Conservation (phyloP, 2,888 invertebrate species). For the Diabrotica balteata region DNA sequence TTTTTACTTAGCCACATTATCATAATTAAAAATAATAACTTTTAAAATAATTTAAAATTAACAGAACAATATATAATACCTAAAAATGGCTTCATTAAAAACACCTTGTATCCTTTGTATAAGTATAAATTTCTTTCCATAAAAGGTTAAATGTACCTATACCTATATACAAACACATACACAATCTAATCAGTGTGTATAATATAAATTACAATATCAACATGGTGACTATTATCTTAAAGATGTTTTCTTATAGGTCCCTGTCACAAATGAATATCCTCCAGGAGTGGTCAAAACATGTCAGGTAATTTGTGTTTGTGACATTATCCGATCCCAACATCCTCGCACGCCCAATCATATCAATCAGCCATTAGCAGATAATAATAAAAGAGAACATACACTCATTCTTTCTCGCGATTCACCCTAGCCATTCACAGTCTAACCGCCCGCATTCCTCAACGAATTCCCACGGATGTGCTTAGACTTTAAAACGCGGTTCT, state of each 20-base stretch:
- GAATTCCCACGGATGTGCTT: not conserved
- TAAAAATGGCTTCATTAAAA: too few relatives aligned
- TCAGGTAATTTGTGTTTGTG: conserved; percentile 38
- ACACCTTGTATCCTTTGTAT: too few relatives aligned
- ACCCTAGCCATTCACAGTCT: not conserved
- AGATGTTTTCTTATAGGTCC: conserved; percentile 25
- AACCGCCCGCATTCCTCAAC: not conserved
- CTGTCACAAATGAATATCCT: conserved; percentile 23
- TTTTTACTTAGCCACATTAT: too few relatives aligned
- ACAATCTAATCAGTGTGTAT: too few relatives aligned
- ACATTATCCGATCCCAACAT: conserved; percentile 35
- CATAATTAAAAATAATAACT: too few relatives aligned
- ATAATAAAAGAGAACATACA: conserved; percentile 42
- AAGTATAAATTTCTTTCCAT: too few relatives aligned
- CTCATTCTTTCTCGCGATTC: conserved; percentile 10
- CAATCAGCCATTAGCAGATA: conserved; percentile 46
- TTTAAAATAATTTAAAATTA: too few relatives aligned
- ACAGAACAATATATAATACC: too few relatives aligned
- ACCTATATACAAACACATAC: too few relatives aligned
- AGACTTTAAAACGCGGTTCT: conserved; percentile 6
- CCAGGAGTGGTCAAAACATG: conserved; percentile 35
- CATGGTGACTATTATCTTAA: too few relatives aligned
- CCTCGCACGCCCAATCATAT: conserved; percentile 38
- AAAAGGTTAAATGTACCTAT: too few relatives aligned
- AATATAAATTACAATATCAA: too few relatives aligned